Percentiles rank a stretch among this genome's conserved stretches.
These are phyloP conservation scores for Hippoglossus stenolepis DNA, from an alignment of 2,113 vertebrate genomes.

Conservation along the genomic window DNA sequence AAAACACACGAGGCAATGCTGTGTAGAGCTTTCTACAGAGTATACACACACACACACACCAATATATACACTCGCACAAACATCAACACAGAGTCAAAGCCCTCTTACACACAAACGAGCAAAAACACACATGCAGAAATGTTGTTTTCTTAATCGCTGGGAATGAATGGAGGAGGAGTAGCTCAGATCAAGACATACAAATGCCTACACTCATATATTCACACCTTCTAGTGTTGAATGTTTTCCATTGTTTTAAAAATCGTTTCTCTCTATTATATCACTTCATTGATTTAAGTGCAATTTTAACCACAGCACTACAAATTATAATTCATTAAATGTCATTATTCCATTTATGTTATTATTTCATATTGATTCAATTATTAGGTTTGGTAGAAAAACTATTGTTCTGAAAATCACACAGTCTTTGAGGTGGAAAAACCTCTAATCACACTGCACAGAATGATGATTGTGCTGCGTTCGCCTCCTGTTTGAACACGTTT, in stretches of 20 bases:
- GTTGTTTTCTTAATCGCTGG: background rate
- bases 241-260: constrained; percentile 11
- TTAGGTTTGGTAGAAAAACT: no score
- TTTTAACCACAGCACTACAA: background rate
- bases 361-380: no score
- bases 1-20: constrained; percentile 17
- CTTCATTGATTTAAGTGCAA: background rate
- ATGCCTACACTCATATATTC: background rate
- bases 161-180: constrained; percentile 40
- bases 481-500: background rate
- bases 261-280: background rate
- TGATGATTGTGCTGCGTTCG: background rate
- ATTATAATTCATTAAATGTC: background rate
- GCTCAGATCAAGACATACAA: background rate
- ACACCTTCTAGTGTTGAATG: background rate
- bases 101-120: no score
- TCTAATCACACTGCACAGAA: no score
- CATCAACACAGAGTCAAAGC: no score
- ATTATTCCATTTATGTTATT: background rate
- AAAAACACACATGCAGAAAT: no score
- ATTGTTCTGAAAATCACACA: background rate
- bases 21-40: constrained; percentile 3
- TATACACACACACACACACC: background rate
- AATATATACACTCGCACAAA: background rate
- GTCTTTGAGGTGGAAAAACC: background rate